phyloP scores from a whole-genome alignment of 2,797 vertebrate genomes.

The Ibycter americanus region DNA sequence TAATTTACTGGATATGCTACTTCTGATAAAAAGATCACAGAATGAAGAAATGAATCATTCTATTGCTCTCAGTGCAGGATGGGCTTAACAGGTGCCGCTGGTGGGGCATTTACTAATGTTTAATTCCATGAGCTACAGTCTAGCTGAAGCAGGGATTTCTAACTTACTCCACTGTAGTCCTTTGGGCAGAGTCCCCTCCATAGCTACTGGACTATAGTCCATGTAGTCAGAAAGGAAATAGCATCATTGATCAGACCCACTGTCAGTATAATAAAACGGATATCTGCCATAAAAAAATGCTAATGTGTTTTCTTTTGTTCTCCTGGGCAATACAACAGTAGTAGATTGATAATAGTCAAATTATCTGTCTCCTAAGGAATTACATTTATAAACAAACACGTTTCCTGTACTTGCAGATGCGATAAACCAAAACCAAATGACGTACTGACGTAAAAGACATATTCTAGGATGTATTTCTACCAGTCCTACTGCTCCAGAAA shows the following conservation, averaged over 20 bases:
- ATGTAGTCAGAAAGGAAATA: background rate
- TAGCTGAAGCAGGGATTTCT: background rate
- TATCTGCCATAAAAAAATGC: background rate
- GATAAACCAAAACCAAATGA: background rate
- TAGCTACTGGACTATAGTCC: background rate
- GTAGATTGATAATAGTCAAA: background rate
- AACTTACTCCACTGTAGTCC: background rate
- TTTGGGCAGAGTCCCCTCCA: background rate
- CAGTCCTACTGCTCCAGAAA: background rate
- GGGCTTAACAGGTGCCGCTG: background rate
- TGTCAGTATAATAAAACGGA: background rate
- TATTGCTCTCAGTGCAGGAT: background rate
- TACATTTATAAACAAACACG: background rate
- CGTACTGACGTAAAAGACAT: background rate
- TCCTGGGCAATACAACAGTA: background rate
- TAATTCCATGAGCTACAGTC: background rate
- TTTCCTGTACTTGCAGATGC: background rate
- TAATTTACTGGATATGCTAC: background rate
- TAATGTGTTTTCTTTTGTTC: background rate
- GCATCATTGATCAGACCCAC: background rate
- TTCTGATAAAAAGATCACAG: background rate
- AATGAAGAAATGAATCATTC: background rate
- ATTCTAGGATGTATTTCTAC: background rate
- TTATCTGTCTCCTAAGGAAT: background rate
- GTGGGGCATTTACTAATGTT: background rate